Evolutionary conservation across 2,888 invertebrate species (phyloP).

Genomic region (Nebria brevicollis): DNA sequence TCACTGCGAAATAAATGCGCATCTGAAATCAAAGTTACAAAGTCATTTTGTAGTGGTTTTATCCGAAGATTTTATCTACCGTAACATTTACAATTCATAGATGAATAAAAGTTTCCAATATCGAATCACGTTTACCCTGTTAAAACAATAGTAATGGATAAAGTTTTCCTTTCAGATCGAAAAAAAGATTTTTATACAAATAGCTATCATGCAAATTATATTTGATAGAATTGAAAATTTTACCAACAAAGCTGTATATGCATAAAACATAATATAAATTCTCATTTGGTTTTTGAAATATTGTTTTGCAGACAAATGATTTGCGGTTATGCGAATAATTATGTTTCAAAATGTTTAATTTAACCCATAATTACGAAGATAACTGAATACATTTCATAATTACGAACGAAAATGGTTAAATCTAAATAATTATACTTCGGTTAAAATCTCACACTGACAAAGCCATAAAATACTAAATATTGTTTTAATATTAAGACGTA

Average conservation of each 20-base stretch:
- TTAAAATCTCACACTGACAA: too few relatives aligned
- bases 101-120: conserved; percentile 8
- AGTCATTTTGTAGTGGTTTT: background rate
- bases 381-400: too few relatives aligned
- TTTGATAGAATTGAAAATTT: background rate
- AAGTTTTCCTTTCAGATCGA: background rate
- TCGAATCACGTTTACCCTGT: background rate
- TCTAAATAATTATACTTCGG: too few relatives aligned
- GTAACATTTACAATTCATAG: background rate
- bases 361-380: too few relatives aligned
- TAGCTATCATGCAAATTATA: background rate
- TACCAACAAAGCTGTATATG: background rate
- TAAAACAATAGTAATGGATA: background rate
- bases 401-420: too few relatives aligned
- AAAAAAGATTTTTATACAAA: background rate
- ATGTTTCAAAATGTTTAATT: too few relatives aligned
- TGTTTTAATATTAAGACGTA: too few relatives aligned
- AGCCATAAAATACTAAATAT: too few relatives aligned
- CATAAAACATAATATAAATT: background rate
- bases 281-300: too few relatives aligned
- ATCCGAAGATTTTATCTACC: background rate
- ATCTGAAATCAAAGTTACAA: background rate
- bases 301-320: too few relatives aligned
- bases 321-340: too few relatives aligned
- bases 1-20: background rate